phyloP scores from a whole-genome alignment of 2,797 vertebrate species.

The Lacerta agilis region DNA sequence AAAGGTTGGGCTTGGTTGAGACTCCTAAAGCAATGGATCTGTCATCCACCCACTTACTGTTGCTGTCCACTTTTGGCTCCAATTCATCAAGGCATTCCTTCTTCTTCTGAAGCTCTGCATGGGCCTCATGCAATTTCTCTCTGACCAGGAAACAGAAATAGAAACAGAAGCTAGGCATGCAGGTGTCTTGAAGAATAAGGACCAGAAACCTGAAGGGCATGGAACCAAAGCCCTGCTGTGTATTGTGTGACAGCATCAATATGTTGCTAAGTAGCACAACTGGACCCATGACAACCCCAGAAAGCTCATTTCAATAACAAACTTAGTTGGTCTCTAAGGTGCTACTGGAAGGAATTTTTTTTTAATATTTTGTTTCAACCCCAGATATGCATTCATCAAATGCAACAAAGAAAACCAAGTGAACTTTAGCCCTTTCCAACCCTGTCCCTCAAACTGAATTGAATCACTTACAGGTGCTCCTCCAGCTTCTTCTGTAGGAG shows the following conservation, averaged over 20 bases:
- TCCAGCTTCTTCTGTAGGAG: constrained; percentile 90
- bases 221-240: too few relatives aligned
- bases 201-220: background rate
- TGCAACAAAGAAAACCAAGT: background rate
- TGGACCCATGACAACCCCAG: background rate
- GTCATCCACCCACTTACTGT: constrained; percentile 75
- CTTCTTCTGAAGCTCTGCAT: constrained; percentile 90
- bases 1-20: background rate
- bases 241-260: background rate
- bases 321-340: too few relatives aligned
- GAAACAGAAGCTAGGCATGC: too few relatives aligned
- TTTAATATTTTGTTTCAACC: too few relatives aligned
- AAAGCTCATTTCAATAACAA: too few relatives aligned
- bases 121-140: constrained; percentile 89
- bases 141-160: constrained; percentile 64
- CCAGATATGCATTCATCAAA: background rate
- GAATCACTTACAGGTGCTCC: constrained; percentile 89
- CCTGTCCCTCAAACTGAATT: background rate
- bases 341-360: too few relatives aligned
- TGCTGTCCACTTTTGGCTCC: constrained; percentile 83
- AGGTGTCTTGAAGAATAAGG: background rate
- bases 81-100: constrained; percentile 88
- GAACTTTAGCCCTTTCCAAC: background rate
- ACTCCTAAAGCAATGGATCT: background rate
- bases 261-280: background rate